Conservation (phyloP, 2,797 vertebrate species). For the Podarcis siculus region DNA sequence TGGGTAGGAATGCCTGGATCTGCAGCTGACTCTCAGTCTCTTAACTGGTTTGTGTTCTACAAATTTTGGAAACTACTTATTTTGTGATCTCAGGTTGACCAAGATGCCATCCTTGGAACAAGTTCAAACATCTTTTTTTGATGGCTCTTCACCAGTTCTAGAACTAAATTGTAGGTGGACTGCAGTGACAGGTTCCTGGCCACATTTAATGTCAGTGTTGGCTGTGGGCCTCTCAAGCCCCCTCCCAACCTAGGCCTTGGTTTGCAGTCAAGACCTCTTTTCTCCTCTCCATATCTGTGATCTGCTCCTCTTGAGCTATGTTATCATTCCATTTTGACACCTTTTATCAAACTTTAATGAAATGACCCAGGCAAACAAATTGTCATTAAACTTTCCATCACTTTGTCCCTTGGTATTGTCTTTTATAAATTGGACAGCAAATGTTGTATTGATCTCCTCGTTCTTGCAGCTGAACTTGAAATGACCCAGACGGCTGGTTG, state of each 20-base stretch:
- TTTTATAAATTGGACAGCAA: slow-evolving; percentile 94
- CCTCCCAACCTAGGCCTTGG: slow-evolving; percentile 67
- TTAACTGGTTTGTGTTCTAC: neutral
- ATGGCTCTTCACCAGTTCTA: slow-evolving; percentile 3
- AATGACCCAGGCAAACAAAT: slow-evolving; percentile 90
- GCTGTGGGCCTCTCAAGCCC: slow-evolving; percentile 50
- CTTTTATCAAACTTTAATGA: slow-evolving; percentile 90
- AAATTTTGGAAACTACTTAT: neutral
- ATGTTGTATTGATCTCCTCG: slow-evolving; percentile 91
- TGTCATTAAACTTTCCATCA: slow-evolving; percentile 92
- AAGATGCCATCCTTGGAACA: too few relatives aligned
- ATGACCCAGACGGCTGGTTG: slow-evolving; percentile 87
- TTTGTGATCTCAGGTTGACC: neutral
- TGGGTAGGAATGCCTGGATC: rapidly evolving
- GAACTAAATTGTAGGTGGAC: slow-evolving; percentile 14
- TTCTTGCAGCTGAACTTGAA: slow-evolving; percentile 92
- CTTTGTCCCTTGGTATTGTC: slow-evolving; percentile 87
- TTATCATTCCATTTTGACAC: slow-evolving; percentile 87
- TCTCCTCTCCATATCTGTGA: slow-evolving; percentile 68
- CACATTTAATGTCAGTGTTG: slow-evolving; percentile 22
- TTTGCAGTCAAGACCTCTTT: slow-evolving; percentile 66
- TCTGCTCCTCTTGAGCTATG: slow-evolving; percentile 80
- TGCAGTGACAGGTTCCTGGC: slow-evolving; percentile 42
- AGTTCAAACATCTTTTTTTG: neutral
- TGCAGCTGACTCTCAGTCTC: neutral